Evolutionary conservation across 2,113 vertebrate species (phyloP), one percentile per base, ranked within the genome.

Genomic region (Vicugna pacos): DNA sequence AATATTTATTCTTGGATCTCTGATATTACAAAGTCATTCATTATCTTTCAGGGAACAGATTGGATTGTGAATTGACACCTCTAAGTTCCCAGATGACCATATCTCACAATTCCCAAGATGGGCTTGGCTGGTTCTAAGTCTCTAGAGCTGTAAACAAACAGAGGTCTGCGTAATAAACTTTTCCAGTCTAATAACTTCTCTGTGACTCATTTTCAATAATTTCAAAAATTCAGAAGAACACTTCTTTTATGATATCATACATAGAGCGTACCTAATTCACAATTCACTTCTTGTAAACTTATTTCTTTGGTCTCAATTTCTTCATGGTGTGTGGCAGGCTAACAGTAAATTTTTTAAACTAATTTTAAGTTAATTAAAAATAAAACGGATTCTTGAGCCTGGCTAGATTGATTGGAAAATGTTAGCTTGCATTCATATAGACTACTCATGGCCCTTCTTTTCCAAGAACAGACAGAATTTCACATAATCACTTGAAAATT

Each of bases 1-100:
- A 95, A 76, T 92, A 84, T 93, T 91, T 96, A 89, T 93, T 93
- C 79, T 94, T 75, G 67, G 75, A 94, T 94, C 77, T 30, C 75
- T 94, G 88, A 76, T 89, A 92, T 81, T 90, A 64, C 70, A 73
- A 93, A 97, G 52, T 67, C 64, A 92, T 83, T 97, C 84, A 87
- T 76, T 95, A 72, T 89, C 46, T 70, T 93, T 76, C 58, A 94
- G 76, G 56, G 84, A 80, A 32, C 92, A 97, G 83, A 93, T 62
- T 80, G 54, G 69, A 30, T 48, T 90, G 42, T 85, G 48, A 93
- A 95, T 72, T 67, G 48, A 79, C 85, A 91, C 76, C 92, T 76
- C 81, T 95, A 88, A 95, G 82, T 94, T 94, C 65, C 82, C 72
- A 95, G 42, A 93, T 81, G 67, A 93, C 24, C 26, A 30, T 92